Base-by-base conservation (phyloP, 1,140 invertebrate species). In the Cydia strobilella region DNA sequence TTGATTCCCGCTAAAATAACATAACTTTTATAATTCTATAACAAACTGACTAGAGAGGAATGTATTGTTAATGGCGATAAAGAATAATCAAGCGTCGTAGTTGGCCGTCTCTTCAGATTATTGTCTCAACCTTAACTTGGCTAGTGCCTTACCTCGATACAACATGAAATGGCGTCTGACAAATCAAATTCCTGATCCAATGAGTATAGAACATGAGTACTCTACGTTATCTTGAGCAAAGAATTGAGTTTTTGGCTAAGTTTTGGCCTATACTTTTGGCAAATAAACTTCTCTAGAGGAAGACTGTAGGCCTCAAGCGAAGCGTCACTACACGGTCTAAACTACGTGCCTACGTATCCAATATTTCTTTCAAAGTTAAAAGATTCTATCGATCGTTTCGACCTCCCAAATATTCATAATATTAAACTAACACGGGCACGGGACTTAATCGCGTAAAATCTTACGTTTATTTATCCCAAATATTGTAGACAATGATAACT, bases 21-120 rank as follows among this genome's bases (percentile, higher is more conserved):
- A 75, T 74, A 83, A 79, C 76, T 75, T 69, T 81, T 81, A 80
- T 74, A 72, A 69, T 77, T 79, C 78, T 79, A 80, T 75, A 77
- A 80, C 77, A 89, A 87, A 89, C 89, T 90, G 90, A 92, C 90
- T 92, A 92, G 90, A 92, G 81, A 86, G 89, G 89, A 90, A 91
- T 91, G 90, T 89, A 83, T 75, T 80, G 82, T 81, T 81, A 82
- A 84, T 87, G 86, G 86, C 89, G 83, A 86, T 84, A 79, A 82
- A 81, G 74, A 85, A 73, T 35, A 74, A 54, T 78, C 79, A 80
- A 84, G 84, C 84, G 79, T 87, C 84, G 81, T 78, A 82, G 86
- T 88, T 88, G 87, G 87, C 89, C 86, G 82, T 89, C 81, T 80
- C 79, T 79, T 77, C 78, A 77, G 81, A 86, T 92, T 92, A 92